These are phyloP conservation scores for Sarcophaga peregrina DNA, from an alignment of 1,140 invertebrate genomes.

Conservation along the genomic window DNA sequence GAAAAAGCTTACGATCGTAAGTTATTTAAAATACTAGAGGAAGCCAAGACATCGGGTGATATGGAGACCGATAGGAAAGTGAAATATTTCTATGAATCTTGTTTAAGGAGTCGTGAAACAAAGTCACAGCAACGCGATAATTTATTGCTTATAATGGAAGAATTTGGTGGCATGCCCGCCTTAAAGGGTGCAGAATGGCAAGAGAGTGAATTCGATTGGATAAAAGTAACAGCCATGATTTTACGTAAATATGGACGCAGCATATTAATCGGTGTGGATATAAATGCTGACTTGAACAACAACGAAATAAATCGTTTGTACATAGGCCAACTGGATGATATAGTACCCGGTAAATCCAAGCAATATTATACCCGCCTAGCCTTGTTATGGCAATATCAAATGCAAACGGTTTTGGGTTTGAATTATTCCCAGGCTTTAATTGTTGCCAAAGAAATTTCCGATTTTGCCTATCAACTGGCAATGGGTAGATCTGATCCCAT, in stretches of 20 bases:
- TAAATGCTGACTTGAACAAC: slow-evolving; percentile 52
- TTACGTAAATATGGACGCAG: slow-evolving; percentile 74
- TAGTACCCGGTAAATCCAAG: slow-evolving; percentile 43
- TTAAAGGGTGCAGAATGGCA: slow-evolving; percentile 68
- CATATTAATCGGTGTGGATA: slow-evolving; percentile 52
- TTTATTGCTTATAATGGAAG: slow-evolving; percentile 70
- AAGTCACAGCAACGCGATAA: slow-evolving; percentile 70
- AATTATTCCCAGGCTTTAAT: slow-evolving; percentile 37
- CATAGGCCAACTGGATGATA: slow-evolving; percentile 52
- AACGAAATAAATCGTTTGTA: slow-evolving; percentile 55
- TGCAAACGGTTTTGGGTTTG: slow-evolving; percentile 51
- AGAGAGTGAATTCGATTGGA: slow-evolving; percentile 73
- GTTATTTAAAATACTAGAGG: slow-evolving; percentile 48
- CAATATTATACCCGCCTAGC: slow-evolving; percentile 42
- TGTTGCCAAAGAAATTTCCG: slow-evolving; percentile 46
- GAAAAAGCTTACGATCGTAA: slow-evolving; percentile 51
- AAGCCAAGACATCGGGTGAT: slow-evolving; percentile 53
- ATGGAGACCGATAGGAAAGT: slow-evolving; percentile 56
- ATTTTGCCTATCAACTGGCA: slow-evolving; percentile 44
- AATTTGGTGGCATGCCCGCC: slow-evolving; percentile 82
- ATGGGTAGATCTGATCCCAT: slow-evolving; percentile 44
- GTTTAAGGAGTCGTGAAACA: slow-evolving; percentile 61
- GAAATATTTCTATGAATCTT: slow-evolving; percentile 62
- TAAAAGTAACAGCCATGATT: slow-evolving; percentile 71
- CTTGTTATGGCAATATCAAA: slow-evolving; percentile 37